Percentiles rank a stretch among this genome's conserved stretches.
These are phyloP conservation scores for Stichopus horrens DNA, from an alignment of 53 echinoderm and acorn worm genomes.

Conservation along the genomic window DNA sequence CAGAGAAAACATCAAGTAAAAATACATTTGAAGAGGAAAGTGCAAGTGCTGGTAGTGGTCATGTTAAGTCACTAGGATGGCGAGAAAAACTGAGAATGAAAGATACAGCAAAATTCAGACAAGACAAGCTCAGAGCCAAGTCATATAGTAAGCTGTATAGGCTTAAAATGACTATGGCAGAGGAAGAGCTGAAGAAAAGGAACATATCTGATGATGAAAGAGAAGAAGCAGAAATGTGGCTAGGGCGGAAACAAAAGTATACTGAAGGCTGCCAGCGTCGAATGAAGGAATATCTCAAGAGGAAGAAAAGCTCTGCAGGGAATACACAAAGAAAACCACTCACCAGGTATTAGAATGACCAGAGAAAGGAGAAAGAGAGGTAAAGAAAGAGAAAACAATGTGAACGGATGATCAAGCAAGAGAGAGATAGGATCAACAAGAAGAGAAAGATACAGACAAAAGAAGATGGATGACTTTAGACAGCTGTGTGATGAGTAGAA, in stretches of 20 bases:
- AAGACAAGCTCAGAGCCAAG: background rate
- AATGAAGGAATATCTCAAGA: background rate
- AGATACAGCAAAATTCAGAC: slow-evolving; percentile 44
- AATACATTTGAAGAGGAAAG: too few species aligned
- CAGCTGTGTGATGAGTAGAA: background rate
- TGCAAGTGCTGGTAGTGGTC: too few species aligned
- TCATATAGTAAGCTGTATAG: slow-evolving; percentile 28
- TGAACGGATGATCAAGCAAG: background rate
- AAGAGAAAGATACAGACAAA: background rate
- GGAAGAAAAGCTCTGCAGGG: background rate
- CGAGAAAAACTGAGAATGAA: background rate
- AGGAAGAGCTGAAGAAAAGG: slow-evolving; percentile 23
- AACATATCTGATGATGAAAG: slow-evolving; percentile 48
- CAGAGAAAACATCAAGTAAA: too few species aligned
- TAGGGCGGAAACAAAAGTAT: slow-evolving; percentile 35
- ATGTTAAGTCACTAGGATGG: background rate
- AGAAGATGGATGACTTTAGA: background rate
- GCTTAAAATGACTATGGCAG: slow-evolving; percentile 50
- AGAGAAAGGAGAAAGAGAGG: background rate
- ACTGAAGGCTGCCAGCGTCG: background rate
- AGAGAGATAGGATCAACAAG: background rate
- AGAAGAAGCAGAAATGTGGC: slow-evolving; percentile 19
- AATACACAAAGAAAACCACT: background rate
- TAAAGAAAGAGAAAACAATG: background rate
- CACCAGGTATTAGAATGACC: background rate